A percentile compares a stretch with the other conserved stretches of the same genome.
These are phyloP conservation scores for Delia radicum DNA, from an alignment of 1,140 invertebrate species.

Conservation along the genomic window DNA sequence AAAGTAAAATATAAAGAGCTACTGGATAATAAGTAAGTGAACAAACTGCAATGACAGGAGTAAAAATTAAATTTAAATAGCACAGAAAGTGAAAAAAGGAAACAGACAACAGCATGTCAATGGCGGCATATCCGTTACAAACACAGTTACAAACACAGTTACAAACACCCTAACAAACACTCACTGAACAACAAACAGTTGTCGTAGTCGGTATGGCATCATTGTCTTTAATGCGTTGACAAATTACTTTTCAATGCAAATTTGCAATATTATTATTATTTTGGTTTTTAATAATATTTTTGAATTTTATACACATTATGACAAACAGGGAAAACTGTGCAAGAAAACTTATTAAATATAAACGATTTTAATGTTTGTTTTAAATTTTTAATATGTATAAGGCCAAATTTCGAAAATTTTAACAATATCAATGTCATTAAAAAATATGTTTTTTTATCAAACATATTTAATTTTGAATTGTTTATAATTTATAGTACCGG, in stretches of 20 bases:
- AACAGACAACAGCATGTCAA: constrained; percentile 7
- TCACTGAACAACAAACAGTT: background rate
- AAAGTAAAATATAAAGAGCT: too few species aligned
- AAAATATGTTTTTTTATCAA: background rate
- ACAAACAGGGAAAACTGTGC: background rate
- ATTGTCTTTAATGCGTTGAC: constrained; percentile 31
- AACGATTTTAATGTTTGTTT: background rate
- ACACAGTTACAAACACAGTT: background rate
- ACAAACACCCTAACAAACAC: background rate
- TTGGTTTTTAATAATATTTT: background rate
- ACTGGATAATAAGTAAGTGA: background rate
- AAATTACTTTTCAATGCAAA: constrained; percentile 37
- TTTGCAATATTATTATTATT: constrained; percentile 27
- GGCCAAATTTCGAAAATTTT: background rate
- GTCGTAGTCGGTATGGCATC: background rate
- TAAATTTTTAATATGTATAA: background rate
- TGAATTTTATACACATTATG: background rate
- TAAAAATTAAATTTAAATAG: constrained; percentile 28
- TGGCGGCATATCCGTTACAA: constrained; percentile 22
- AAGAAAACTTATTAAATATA: constrained; percentile 12
- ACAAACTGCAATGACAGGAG: constrained; percentile 13
- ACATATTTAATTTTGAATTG: background rate
- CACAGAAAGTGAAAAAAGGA: constrained; percentile 26
- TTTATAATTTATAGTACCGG: background rate
- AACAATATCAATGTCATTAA: background rate